These are phyloP conservation scores for Andinoacara biseriatus DNA, from an alignment of 2,113 vertebrate genomes.

Conservation along the genomic window DNA sequence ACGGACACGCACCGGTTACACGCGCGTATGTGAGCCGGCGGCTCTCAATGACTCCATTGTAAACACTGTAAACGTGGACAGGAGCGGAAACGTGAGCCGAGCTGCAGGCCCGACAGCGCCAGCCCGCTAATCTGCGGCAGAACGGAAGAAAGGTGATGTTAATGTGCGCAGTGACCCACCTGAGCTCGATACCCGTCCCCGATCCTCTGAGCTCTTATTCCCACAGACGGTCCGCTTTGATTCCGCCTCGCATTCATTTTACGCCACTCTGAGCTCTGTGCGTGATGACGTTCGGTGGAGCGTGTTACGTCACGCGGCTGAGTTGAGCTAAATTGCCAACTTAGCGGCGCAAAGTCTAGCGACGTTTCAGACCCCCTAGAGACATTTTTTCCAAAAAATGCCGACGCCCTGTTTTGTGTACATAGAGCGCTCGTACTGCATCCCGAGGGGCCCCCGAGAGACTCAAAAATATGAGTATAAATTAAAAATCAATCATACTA, in stretches of 20 bases:
- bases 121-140: fast-evolving
- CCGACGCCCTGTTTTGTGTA: too few species aligned
- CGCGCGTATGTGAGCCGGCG: background rate
- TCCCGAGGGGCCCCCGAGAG: too few species aligned
- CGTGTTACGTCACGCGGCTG: constrained; percentile 9
- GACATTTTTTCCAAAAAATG: too few species aligned
- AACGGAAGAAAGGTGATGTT: background rate
- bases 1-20: background rate
- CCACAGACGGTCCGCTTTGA: background rate
- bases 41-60: constrained; percentile 70
- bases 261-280: background rate
- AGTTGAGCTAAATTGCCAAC: too few species aligned
- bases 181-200: background rate
- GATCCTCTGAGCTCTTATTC: background rate
- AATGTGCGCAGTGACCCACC: constrained; percentile 20
- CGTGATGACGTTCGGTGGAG: constrained; percentile 39
- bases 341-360: too few species aligned
- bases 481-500: too few species aligned
- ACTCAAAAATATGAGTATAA: too few species aligned
- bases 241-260: constrained; percentile 28
- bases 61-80: constrained; percentile 71
- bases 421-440: too few species aligned
- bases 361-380: too few species aligned
- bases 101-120: background rate
- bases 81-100: background rate